phyloP scores from a whole-genome alignment of 2,888 invertebrate species.

The Tuberolachnus salignus region DNA sequence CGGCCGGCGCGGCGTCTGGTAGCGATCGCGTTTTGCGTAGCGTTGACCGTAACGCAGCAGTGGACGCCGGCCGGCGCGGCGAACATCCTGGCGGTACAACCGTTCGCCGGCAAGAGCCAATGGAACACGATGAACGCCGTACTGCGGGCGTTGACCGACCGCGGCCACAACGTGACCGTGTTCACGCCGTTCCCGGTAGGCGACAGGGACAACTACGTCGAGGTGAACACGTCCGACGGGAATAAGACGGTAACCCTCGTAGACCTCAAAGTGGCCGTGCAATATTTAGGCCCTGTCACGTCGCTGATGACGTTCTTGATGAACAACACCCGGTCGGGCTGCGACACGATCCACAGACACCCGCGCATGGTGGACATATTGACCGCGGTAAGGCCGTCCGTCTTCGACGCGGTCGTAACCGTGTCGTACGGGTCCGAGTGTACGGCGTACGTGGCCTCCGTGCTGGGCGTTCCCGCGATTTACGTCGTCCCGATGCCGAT shows the following conservation, averaged over 20 bases:
- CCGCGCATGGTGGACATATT: not conserved
- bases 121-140: not conserved
- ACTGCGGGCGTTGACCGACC: not conserved
- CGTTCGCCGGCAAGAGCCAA: not conserved
- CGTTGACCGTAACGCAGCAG: not conserved
- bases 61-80: not conserved
- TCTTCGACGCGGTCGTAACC: not conserved
- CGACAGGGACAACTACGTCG: not conserved
- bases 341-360: not conserved
- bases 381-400: too few relatives aligned
- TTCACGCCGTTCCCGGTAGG: not conserved
- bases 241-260: too few relatives aligned
- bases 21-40: not conserved
- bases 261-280: not conserved
- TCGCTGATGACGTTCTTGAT: not conserved
- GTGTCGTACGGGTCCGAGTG: not conserved
- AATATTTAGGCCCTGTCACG: not conserved
- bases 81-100: not conserved
- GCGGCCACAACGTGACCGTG: not conserved
- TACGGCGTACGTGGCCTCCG: slow-evolving; percentile 5
- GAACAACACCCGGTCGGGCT: not conserved
- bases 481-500: not conserved
- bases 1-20: not conserved
- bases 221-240: not conserved
- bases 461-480: not conserved